phyloP scores from a whole-genome alignment of 2,113 vertebrate genomes.

The Rhagologus leucostigma region DNA sequence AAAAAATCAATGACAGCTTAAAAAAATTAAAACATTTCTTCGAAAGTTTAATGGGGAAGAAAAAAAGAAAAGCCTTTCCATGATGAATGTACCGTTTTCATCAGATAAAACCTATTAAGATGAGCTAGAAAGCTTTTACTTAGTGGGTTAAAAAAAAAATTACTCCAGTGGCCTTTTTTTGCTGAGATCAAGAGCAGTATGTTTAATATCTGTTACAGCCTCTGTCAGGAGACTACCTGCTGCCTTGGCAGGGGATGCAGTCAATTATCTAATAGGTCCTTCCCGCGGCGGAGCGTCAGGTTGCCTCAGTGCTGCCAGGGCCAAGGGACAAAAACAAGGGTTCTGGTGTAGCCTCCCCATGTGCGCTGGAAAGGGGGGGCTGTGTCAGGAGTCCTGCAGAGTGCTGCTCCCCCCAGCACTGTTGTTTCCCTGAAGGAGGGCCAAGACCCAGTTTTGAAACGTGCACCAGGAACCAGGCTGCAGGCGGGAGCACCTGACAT shows the following conservation, averaged over 20 bases:
- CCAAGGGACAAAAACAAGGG: neutral
- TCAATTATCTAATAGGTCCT: conserved; percentile 50
- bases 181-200: conserved; percentile 38
- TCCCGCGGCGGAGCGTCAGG: neutral
- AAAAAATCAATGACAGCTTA: conserved; percentile 51
- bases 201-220: conserved; percentile 45
- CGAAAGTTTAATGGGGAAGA: conserved; percentile 23
- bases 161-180: conserved; percentile 36
- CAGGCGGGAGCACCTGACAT: fast-evolving
- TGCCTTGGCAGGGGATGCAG: conserved; percentile 25
- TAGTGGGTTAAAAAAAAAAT: conserved; percentile 26
- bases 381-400: fast-evolving
- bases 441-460: neutral
- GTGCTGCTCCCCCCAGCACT: neutral
- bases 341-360: neutral
- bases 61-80: neutral
- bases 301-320: neutral
- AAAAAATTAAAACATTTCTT: conserved; percentile 53
- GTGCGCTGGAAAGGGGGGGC: neutral
- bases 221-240: conserved; percentile 27
- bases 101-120: conserved; percentile 59
- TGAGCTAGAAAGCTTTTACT: conserved; percentile 57
- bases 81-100: conserved; percentile 12
- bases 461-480: fast-evolving
- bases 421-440: neutral